These are phyloP conservation scores for Xiphophorus birchmanni DNA, from an alignment of 2,797 vertebrate species.

Conservation along the genomic window DNA sequence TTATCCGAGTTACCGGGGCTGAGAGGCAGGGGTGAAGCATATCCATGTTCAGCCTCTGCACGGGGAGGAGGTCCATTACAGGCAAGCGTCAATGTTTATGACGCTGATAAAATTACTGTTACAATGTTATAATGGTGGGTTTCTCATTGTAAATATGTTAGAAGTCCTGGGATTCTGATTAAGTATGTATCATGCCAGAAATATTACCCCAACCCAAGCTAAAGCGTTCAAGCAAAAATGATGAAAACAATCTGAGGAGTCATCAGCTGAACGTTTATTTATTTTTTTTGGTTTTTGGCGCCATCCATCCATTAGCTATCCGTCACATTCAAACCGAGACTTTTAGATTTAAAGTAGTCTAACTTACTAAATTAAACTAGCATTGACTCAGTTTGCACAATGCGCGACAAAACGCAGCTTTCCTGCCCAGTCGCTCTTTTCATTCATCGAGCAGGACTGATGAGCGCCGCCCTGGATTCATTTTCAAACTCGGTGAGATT, in stretches of 20 bases:
- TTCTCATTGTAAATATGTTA: background rate
- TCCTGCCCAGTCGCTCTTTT: background rate
- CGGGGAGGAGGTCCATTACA: conserved; percentile 8
- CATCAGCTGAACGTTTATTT: conserved; percentile 52
- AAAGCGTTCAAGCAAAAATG: background rate
- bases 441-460: conserved; percentile 20
- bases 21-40: conserved; percentile 86
- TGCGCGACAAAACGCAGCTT: background rate
- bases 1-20: conserved; percentile 72
- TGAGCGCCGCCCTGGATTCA: conserved; percentile 33
- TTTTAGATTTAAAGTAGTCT: background rate
- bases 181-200: too few relatives aligned
- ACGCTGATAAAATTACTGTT: background rate
- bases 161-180: background rate
- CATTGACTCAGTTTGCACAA: background rate
- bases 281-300: conserved; percentile 70
- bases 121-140: background rate
- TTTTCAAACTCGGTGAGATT: conserved; percentile 83
- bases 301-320: conserved; percentile 48
- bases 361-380: background rate
- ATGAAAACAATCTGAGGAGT: conserved; percentile 23
- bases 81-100: background rate
- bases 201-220: background rate
- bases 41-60: conserved; percentile 93
- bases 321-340: background rate